A percentile compares a stretch with the other conserved stretches of the same genome.
These are phyloP conservation scores for Clytia hemisphaerica DNA, from an alignment of 30 jellyfish, hydroid and myxozoan genomes.

Conservation along the genomic window DNA sequence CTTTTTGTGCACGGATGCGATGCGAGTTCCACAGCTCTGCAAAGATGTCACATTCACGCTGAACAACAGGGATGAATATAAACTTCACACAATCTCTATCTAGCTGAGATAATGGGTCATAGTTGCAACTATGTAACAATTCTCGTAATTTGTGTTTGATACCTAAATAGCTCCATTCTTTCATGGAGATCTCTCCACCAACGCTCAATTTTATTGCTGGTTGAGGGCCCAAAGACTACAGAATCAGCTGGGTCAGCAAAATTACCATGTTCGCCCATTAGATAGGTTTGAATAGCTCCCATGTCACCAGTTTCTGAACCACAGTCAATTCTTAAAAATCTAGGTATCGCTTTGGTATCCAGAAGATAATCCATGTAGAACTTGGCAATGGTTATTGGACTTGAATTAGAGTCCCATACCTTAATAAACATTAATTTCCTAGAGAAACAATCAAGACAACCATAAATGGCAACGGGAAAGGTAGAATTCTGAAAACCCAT, in stretches of 20 bases:
- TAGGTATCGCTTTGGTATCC: conserved; percentile 11
- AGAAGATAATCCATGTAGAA: conserved; percentile 13
- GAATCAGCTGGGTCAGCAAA: conserved; percentile 11
- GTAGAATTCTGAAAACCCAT: conserved; percentile 2
- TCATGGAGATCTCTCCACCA: conserved; percentile 19
- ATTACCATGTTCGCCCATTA: background rate
- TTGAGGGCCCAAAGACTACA: conserved; percentile 14
- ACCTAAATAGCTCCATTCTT: conserved; percentile 12
- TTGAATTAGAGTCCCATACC: background rate
- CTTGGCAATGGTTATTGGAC: conserved; percentile 17
- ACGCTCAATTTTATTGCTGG: conserved; percentile 4
- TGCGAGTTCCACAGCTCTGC: conserved; percentile 13
- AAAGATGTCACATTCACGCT: conserved; percentile 23
- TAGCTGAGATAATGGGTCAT: background rate
- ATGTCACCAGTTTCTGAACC: conserved; percentile 27
- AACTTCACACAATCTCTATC: conserved; percentile 13
- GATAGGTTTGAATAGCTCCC: background rate
- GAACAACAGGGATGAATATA: conserved; percentile 13
- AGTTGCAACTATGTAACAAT: background rate
- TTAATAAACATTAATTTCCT: conserved; percentile 3
- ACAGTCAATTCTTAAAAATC: conserved; percentile 13
- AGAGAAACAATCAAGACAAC: background rate
- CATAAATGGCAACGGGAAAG: background rate
- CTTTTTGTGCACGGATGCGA: conserved; percentile 9
- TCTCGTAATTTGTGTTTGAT: background rate